phyloP scores from a whole-genome alignment of 2,888 invertebrate genomes.

The Cynaeus angustus region DNA sequence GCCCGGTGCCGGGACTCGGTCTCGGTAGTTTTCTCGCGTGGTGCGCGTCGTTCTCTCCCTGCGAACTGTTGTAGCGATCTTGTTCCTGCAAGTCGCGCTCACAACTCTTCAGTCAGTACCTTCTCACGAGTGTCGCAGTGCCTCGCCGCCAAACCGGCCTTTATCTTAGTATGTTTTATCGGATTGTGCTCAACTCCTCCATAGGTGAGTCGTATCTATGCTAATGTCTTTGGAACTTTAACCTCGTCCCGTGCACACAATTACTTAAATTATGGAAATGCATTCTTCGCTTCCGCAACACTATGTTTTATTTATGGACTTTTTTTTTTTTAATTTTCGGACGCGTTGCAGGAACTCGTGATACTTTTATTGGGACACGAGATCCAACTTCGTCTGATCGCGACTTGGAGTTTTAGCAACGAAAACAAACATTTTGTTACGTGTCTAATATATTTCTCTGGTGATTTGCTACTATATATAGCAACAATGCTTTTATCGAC shows the following conservation, averaged over 20 bases:
- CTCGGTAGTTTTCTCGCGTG: conserved; percentile 66
- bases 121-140: conserved; percentile 44
- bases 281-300: conserved; percentile 42
- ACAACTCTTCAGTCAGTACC: conserved; percentile 30
- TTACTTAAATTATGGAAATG: conserved; percentile 51
- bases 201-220: conserved; percentile 52
- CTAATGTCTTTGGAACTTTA: conserved; percentile 38
- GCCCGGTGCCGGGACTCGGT: conserved; percentile 64
- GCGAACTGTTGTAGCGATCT: conserved; percentile 51
- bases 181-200: conserved; percentile 20
- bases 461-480: conserved; percentile 66
- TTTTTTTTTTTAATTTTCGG: conserved; percentile 25
- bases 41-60: conserved; percentile 66
- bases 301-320: conserved; percentile 47
- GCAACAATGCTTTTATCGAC: conserved; percentile 65
- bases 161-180: conserved; percentile 43
- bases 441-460: conserved; percentile 53
- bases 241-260: conserved; percentile 47
- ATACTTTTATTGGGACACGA: conserved; percentile 53
- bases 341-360: conserved; percentile 41
- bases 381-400: neutral
- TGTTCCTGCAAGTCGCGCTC: conserved; percentile 45
- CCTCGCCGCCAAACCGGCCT: conserved; percentile 36
- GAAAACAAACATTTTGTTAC: conserved; percentile 57
- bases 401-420: conserved; percentile 52